Percentiles rank a stretch among this genome's conserved stretches.
phyloP scores from a whole-genome alignment of 2,797 vertebrate genomes.

The Pseudochirops corinnae region DNA sequence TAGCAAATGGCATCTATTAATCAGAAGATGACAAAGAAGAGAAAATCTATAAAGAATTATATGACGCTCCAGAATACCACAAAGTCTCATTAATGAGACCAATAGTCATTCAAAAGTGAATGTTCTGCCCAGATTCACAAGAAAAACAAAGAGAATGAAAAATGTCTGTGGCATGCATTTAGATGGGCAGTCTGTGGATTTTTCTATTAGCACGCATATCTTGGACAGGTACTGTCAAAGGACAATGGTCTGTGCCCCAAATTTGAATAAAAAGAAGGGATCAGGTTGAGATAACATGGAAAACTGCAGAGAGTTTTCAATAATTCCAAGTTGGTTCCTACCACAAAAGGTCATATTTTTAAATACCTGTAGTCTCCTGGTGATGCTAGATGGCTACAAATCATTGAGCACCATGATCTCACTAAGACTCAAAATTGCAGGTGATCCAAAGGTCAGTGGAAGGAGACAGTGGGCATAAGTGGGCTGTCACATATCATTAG shows the following conservation, averaged over 20 bases:
- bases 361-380: background rate
- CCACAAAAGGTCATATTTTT: background rate
- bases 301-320: background rate
- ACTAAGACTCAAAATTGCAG: background rate
- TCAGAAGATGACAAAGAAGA: background rate
- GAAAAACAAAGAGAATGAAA: background rate
- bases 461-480: background rate
- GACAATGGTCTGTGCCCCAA: background rate
- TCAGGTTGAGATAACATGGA: background rate
- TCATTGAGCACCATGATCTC: background rate
- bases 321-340: background rate
- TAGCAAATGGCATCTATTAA: background rate
- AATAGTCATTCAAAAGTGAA: background rate
- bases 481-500: background rate
- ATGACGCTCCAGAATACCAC: background rate
- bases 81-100: background rate
- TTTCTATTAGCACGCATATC: background rate
- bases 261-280: background rate
- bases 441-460: background rate
- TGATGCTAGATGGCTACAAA: background rate
- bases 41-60: background rate
- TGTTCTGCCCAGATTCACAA: background rate
- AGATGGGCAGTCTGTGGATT: background rate
- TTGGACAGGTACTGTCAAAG: background rate
- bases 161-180: background rate